These are phyloP conservation scores for Argyra leucocephala DNA, from an alignment of 2,888 invertebrate genomes.

Conservation along the genomic window DNA sequence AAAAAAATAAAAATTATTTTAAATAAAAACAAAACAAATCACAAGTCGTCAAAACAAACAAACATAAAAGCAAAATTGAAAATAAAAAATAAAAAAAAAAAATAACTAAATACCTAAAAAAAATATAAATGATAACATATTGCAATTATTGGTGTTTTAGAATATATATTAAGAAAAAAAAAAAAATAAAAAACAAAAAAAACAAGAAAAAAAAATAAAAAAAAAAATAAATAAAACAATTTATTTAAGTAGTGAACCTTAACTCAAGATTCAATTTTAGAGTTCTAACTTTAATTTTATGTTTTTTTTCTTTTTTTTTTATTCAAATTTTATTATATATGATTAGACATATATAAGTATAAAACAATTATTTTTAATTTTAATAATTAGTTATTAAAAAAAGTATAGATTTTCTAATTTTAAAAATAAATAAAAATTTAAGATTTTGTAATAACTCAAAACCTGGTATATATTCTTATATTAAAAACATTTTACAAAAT, in stretches of 20 bases:
- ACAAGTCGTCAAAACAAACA: constrained; percentile 2
- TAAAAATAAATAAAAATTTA: no score
- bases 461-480: no score
- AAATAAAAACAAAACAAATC: neutral
- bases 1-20: neutral
- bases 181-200: neutral
- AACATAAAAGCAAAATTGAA: neutral
- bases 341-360: neutral
- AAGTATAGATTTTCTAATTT: no score
- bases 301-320: no score
- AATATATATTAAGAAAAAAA: neutral
- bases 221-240: neutral
- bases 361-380: neutral
- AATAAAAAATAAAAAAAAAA: no score
- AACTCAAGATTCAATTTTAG: constrained; percentile 1
- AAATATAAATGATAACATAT: constrained; percentile 1
- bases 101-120: neutral
- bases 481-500: no score
- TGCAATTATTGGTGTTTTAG: constrained; percentile 6
- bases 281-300: neutral
- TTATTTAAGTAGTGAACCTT: neutral
- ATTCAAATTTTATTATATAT: neutral
- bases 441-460: no score
- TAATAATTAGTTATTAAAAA: no score
- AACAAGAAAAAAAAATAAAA: neutral